Evolutionary conservation across 2,113 vertebrate species (phyloP), one percentile per base, ranked within the genome.

Genomic region (Ameiurus melas): DNA sequence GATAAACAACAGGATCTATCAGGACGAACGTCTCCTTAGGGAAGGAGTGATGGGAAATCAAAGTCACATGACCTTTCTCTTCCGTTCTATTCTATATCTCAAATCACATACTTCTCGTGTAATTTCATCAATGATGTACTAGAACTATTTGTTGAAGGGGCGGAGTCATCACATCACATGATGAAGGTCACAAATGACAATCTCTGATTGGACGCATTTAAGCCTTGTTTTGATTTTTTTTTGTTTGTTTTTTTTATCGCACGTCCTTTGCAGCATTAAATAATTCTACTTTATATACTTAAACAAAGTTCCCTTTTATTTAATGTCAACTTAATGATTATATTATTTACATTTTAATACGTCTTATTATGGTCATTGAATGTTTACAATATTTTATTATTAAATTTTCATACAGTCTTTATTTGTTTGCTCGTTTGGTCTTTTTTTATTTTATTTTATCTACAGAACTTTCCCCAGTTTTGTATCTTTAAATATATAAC

Each of bases 1-100:
- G 70, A 30, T 64, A 89, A 89, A 88, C 39, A 33, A 16, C 79
- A 70, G 20, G 62, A 14, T 36, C 86, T 55, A 77, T 83, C 77
- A 77, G 36, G 80, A 64, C 20, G 27, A 79, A 25, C 14, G 68
- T 55, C 25, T 81, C 47, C 30, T n/a, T 25, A 13, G 83, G 43
- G 75, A 85, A 10, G 33, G 22, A 71, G 30, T 30, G 82, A 33
- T 70, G 62, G 43, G 73, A 85, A 86, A 85, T 79, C 27, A 47
- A 13, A 53, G 77, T 30, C 77, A 55, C 79, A 81, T 39, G 55
- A 60, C 55, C 30, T 33, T 25, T 60, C 53, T 20, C 5, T 81
- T 33, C 53, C 6, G 10, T 57, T 79, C 47, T 27, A 17, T 39
- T 78, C 43, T 77, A 20, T 68, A 47, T 70, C 16, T 77, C 30